Conservation (phyloP, 2,113 vertebrate species). For the Ptychochromis oligacanthus region DNA sequence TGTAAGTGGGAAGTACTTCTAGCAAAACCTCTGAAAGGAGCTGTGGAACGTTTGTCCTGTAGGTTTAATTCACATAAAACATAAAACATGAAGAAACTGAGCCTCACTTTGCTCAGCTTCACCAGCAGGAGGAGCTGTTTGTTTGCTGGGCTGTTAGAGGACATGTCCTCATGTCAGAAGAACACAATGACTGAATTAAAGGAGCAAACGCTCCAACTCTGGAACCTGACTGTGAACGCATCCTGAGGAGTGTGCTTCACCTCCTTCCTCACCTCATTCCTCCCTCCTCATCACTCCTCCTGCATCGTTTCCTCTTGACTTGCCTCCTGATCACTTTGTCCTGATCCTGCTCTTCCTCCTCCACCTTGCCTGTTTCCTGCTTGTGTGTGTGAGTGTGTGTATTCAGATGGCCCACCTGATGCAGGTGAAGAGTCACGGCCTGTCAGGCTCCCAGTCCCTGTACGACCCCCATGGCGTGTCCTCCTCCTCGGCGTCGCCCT, state of each 20-base stretch:
- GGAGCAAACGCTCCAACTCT: background rate
- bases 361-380: slow-evolving; percentile 46
- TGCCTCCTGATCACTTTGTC: slow-evolving; percentile 17
- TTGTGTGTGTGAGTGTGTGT: slow-evolving; percentile 42
- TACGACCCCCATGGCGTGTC: slow-evolving; percentile 96
- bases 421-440: slow-evolving; percentile 94
- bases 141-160: background rate
- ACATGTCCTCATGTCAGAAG: background rate
- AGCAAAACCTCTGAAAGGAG: background rate
- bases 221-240: slow-evolving; percentile 2
- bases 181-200: background rate
- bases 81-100: accelerated
- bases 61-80: background rate
- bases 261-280: slow-evolving; percentile 1
- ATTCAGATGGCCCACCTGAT: slow-evolving; percentile 91
- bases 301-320: slow-evolving; percentile 15
- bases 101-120: accelerated
- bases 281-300: slow-evolving; percentile 8
- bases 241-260: background rate
- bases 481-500: slow-evolving; percentile 92
- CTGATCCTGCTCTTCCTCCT: slow-evolving; percentile 54
- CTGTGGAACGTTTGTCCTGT: accelerated
- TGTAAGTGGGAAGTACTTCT: background rate
- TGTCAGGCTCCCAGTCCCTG: slow-evolving; percentile 97
- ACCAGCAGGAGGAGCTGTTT: background rate